Percentiles rank a stretch among this genome's conserved stretches.
These are phyloP conservation scores for Heteromurus nitidus DNA, from an alignment of 2,888 invertebrate species.

Conservation along the genomic window DNA sequence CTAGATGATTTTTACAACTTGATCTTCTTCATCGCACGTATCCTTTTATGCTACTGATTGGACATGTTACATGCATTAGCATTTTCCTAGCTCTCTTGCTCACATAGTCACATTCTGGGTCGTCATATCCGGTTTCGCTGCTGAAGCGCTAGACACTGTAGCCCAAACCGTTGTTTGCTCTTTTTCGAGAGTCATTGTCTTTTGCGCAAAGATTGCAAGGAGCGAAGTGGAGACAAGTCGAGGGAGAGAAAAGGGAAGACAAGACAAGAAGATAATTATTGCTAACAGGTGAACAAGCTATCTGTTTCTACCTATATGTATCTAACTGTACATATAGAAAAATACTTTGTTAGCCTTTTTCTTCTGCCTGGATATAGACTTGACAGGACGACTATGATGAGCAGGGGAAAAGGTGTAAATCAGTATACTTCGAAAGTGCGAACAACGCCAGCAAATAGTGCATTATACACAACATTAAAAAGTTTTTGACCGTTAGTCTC, in stretches of 20 bases:
- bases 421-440: constrained; percentile 17
- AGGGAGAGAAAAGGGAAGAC: not conserved
- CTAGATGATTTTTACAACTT: constrained; percentile 23
- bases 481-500: constrained; percentile 38
- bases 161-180: not conserved
- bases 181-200: constrained; percentile 6
- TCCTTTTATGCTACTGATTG: not conserved
- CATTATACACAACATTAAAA: constrained; percentile 6
- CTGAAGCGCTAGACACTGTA: not conserved
- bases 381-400: constrained; percentile 2
- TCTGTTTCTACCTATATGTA: not conserved
- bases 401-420: constrained; percentile 38
- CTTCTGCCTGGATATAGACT: constrained; percentile 11
- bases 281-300: constrained; percentile 10
- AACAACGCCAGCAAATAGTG: constrained; percentile 26
- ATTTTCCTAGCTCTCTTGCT: not conserved
- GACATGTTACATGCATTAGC: not conserved
- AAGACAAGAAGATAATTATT: constrained; percentile 11
- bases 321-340: not conserved
- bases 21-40: constrained; percentile 33
- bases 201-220: not conserved
- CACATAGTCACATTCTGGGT: constrained; percentile 8
- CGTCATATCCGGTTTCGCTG: constrained; percentile 42
- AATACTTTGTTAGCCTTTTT: too few relatives aligned
- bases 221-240: too few relatives aligned